Evolutionary conservation across 2,113 vertebrate species (phyloP).

Genomic region (Phaethornis superciliosus): DNA sequence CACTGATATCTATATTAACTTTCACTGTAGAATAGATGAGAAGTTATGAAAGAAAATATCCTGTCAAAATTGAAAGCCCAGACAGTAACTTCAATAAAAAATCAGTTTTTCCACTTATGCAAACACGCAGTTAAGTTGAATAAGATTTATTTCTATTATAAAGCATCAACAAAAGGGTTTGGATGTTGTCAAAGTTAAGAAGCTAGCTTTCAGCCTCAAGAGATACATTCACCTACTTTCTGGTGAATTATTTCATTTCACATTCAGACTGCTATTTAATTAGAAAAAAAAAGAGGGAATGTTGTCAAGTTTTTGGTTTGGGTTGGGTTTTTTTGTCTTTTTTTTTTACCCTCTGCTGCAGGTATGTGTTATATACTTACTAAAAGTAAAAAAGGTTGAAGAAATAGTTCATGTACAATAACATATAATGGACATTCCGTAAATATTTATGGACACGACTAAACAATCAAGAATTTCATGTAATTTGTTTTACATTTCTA

Average conservation of each 20-base stretch:
- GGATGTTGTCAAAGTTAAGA: background rate
- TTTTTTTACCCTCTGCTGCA: too few relatives aligned
- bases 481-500: background rate
- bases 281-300: background rate
- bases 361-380: background rate
- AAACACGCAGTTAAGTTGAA: background rate
- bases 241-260: background rate
- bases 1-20: background rate
- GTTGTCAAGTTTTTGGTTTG: background rate
- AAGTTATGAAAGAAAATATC: background rate
- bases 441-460: background rate
- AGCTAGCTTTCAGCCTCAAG: background rate
- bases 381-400: background rate
- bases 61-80: background rate
- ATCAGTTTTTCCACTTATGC: background rate
- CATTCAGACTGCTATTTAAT: background rate
- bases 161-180: background rate
- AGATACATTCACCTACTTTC: background rate
- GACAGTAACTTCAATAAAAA: background rate
- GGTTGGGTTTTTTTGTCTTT: too few relatives aligned
- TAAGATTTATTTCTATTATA: background rate
- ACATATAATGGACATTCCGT: fast-evolving
- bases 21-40: background rate
- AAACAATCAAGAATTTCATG: background rate
- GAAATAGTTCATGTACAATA: background rate